Evolutionary conservation across 2,113 vertebrate genomes (phyloP).

Genomic region (Procavia capensis): DNA sequence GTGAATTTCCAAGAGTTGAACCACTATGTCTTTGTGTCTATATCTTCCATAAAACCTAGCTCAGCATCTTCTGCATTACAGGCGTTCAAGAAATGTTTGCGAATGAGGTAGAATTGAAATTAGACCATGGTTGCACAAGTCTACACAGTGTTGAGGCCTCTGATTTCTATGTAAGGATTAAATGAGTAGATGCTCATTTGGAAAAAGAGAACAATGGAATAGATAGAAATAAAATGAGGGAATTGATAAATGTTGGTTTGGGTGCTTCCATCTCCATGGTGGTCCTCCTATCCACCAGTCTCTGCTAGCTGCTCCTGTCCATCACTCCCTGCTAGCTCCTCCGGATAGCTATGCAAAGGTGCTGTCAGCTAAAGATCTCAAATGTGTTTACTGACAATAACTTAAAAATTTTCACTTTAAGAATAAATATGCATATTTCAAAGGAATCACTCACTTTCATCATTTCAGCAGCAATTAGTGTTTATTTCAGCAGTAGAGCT

Average conservation of each 20-base stretch:
- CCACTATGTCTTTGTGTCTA: not conserved
- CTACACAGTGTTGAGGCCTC: not conserved
- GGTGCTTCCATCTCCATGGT: not conserved
- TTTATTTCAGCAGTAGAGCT: not conserved
- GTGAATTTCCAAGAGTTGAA: not conserved
- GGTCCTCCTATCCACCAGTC: not conserved
- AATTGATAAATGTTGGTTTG: not conserved
- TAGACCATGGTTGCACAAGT: not conserved
- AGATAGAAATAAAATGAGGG: not conserved
- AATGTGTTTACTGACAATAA: not conserved
- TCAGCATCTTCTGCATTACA: not conserved
- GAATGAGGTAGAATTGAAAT: not conserved
- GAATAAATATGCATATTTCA: not conserved
- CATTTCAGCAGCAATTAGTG: conserved; percentile 16
- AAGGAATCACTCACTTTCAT: not conserved
- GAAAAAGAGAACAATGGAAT: not conserved
- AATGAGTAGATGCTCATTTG: not conserved
- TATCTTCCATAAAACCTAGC: not conserved
- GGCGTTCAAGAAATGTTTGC: not conserved
- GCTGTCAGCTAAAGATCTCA: not conserved
- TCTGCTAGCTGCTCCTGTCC: not conserved
- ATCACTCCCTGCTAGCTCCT: not conserved
- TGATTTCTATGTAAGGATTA: conserved; percentile 1
- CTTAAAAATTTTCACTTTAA: not conserved
- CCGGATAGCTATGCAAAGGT: not conserved